Evolutionary conservation across 2,888 invertebrate genomes (phyloP), one percentile per base, ranked within the genome.

Genomic region (Thereva nobilitata): DNA sequence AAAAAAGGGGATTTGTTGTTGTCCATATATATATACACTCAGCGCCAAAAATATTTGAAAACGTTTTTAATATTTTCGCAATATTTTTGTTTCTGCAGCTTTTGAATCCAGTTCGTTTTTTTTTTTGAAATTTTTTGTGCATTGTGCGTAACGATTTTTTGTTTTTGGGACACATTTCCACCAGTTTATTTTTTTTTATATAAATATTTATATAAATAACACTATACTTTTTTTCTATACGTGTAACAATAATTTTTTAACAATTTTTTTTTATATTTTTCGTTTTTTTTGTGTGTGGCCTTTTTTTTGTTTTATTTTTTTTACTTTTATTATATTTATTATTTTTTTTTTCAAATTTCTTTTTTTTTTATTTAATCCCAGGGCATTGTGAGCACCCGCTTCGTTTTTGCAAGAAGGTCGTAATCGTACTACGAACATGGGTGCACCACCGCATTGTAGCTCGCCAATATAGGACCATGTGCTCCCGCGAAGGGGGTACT

Each of bases 401-500:
- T 87, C 87, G 87, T 87, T 87, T 87, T 87, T 87, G 87, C 87
- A 87, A 86, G 81, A 87, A 82, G 82, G 86, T 81, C 81, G 81
- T 81, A 80, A 80, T 81, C 80, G 82, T 81, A 88, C 88, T 89
- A 89, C 88, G 89, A 89, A 86, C 89, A 89, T 88, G 89, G 89
- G 88, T 89, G 89, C 86, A 89, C 89, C 87, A 89, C 89, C 84
- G 89, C 85, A 83, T 83, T 84, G 82, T 84, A 89, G 85, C 87
- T 88, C 86, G 87, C 87, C 87, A 89, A 88, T 83, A 85, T 83
- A 84, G 85, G 84, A 85, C 84, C 84, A 85, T 85, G 84, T 84
- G 84, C 84, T 84, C 83, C 83, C 83, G 86, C 86, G 83, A 87
- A 89, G 89, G 88, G 89, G 88, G 88, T 90, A 93, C 93, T 93